Evolutionary conservation across 1,140 invertebrate genomes (phyloP).

Genomic region (Thalassaphorura encarpata): DNA sequence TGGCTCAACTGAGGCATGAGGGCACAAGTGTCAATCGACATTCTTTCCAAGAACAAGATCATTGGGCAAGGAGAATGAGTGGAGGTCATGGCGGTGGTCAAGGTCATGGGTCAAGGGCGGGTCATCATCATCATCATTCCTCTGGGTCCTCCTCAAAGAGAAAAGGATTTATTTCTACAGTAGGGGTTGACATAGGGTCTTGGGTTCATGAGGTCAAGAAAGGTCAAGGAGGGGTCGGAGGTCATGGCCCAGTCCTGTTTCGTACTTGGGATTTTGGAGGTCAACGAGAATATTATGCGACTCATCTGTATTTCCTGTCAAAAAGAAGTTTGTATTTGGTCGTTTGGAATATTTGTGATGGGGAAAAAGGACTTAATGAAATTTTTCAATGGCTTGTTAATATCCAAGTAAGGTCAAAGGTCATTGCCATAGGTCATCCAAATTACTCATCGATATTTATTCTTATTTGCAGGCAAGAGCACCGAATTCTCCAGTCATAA

Average conservation of each 20-base stretch:
- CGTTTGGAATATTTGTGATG: slow-evolving; percentile 89
- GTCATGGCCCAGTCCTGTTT: slow-evolving; percentile 84
- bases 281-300: slow-evolving; percentile 91
- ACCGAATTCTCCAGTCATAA: slow-evolving; percentile 86
- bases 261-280: slow-evolving; percentile 99
- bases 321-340: slow-evolving; percentile 92
- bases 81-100: too few relatives aligned
- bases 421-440: slow-evolving; percentile 4
- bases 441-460: neutral
- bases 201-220: slow-evolving; percentile 81
- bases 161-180: slow-evolving; percentile 57
- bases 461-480: slow-evolving; percentile 59
- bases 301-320: slow-evolving; percentile 96
- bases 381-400: slow-evolving; percentile 92
- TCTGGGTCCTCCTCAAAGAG: slow-evolving; percentile 37
- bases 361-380: slow-evolving; percentile 76
- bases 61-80: slow-evolving; percentile 90
- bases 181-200: slow-evolving; percentile 92
- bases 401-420: slow-evolving; percentile 55
- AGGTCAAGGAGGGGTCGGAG: slow-evolving; percentile 42
- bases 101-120: slow-evolving; percentile 64
- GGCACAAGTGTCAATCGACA: slow-evolving; percentile 53
- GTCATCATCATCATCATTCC: neutral
- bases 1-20: slow-evolving; percentile 78
- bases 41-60: slow-evolving; percentile 44